Conservation (phyloP, 2,113 vertebrate genomes). For the Corythornis vintsioides region DNA sequence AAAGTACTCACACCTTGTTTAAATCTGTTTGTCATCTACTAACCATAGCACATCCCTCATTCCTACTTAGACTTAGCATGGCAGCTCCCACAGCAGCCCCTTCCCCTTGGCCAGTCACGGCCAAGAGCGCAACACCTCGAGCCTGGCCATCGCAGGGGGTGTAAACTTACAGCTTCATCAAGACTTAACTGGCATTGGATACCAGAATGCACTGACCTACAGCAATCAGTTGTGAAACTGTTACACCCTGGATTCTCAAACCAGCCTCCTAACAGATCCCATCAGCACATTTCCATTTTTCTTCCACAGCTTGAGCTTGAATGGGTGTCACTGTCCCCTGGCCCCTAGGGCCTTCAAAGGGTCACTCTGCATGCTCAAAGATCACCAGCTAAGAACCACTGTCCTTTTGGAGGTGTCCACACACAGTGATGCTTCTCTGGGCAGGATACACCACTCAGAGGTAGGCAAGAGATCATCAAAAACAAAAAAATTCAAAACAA, state of each 20-base stretch:
- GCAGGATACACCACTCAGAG: background rate
- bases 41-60: background rate
- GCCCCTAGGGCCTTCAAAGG: background rate
- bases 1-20: background rate
- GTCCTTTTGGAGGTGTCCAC: no score
- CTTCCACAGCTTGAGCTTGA: rapidly evolving
- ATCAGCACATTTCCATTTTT: background rate
- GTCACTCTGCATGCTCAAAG: background rate
- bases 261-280: rapidly evolving
- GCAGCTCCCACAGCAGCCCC: background rate
- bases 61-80: background rate
- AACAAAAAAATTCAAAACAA: background rate
- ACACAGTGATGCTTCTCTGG: background rate
- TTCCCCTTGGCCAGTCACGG: background rate
- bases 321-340: no score
- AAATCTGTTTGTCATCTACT: background rate
- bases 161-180: rapidly evolving
- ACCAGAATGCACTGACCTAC: rapidly evolving
- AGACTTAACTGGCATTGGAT: rapidly evolving
- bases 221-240: background rate
- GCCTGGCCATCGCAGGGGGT: rapidly evolving
- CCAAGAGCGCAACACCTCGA: background rate
- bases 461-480: background rate
- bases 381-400: background rate
- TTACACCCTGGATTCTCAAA: background rate